Conservation (phyloP, 1,140 invertebrate genomes). For the Drosophila murphyi region DNA sequence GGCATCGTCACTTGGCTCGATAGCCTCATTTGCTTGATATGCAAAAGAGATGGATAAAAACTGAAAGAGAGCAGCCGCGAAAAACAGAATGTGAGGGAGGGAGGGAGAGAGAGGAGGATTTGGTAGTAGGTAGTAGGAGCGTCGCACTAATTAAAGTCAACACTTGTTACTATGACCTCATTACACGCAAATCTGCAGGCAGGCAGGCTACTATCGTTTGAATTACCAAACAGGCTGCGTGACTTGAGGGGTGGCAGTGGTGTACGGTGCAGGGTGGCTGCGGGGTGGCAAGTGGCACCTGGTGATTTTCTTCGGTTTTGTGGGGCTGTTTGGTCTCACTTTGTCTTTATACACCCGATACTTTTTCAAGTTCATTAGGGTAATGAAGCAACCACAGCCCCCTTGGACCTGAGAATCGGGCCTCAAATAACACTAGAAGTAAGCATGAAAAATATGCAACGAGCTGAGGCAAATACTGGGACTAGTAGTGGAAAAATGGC, state of each 20-base stretch:
- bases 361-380: constrained; percentile 82
- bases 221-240: constrained; percentile 22
- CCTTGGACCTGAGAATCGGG: constrained; percentile 16
- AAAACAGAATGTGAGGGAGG: constrained; percentile 1
- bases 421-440: constrained; percentile 9
- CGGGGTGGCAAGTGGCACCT: constrained; percentile 48
- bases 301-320: constrained; percentile 68
- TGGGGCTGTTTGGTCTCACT: constrained; percentile 43
- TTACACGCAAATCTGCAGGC: constrained; percentile 71
- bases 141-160: constrained; percentile 79
- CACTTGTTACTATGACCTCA: constrained; percentile 81
- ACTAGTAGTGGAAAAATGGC: constrained; percentile 17
- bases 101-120: neutral
- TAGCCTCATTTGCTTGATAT: constrained; percentile 41
- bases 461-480: constrained; percentile 4
- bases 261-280: neutral
- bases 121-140: neutral
- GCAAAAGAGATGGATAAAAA: constrained; percentile 23
- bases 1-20: constrained; percentile 46
- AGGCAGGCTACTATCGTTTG: constrained; percentile 20
- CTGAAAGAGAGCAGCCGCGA: neutral
- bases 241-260: neutral
- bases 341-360: constrained; percentile 77
- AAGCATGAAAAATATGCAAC: constrained; percentile 19
- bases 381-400: constrained; percentile 77